Conservation (phyloP, 1,140 invertebrate species). For the Drosophila aff. region DNA sequence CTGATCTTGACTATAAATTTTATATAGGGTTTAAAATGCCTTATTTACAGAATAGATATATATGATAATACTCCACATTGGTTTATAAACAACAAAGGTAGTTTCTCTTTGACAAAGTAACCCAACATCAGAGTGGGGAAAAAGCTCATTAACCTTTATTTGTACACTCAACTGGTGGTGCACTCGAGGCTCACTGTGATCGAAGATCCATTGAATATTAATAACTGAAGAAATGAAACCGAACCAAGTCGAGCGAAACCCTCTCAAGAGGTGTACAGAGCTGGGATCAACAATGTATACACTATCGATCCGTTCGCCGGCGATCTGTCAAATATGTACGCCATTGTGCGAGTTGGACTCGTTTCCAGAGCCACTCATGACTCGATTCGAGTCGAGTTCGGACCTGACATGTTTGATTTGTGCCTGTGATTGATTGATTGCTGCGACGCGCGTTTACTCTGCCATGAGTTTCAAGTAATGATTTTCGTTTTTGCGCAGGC, state of each 20-base stretch:
- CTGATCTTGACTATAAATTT: no score
- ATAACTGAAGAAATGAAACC: constrained; percentile 36
- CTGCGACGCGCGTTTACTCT: constrained; percentile 50
- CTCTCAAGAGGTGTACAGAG: constrained; percentile 43
- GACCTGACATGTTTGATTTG: constrained; percentile 74
- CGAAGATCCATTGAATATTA: constrained; percentile 31
- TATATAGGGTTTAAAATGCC: no score
- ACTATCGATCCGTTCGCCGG: constrained; percentile 40
- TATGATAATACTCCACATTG: neutral
- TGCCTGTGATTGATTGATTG: constrained; percentile 80
- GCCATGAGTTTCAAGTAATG: constrained; percentile 72
- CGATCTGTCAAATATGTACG: constrained; percentile 74
- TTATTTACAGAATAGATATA: no score
- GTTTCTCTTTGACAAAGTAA: constrained; percentile 36
- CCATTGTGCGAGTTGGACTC: constrained; percentile 62
- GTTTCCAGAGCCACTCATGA: constrained; percentile 54
- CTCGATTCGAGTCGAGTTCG: constrained; percentile 36
- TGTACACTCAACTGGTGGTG: constrained; percentile 54
- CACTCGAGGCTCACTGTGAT: constrained; percentile 38
- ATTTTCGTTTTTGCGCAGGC: constrained; percentile 73
- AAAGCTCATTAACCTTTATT: constrained; percentile 79
- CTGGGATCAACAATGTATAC: constrained; percentile 29
- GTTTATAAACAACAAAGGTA: constrained; percentile 8
- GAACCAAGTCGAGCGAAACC: constrained; percentile 28
- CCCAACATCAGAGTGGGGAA: constrained; percentile 28